Evolutionary conservation across 2,888 invertebrate species (phyloP), one percentile per base, ranked within the genome.

Genomic region (Stictocephala bisonia): DNA sequence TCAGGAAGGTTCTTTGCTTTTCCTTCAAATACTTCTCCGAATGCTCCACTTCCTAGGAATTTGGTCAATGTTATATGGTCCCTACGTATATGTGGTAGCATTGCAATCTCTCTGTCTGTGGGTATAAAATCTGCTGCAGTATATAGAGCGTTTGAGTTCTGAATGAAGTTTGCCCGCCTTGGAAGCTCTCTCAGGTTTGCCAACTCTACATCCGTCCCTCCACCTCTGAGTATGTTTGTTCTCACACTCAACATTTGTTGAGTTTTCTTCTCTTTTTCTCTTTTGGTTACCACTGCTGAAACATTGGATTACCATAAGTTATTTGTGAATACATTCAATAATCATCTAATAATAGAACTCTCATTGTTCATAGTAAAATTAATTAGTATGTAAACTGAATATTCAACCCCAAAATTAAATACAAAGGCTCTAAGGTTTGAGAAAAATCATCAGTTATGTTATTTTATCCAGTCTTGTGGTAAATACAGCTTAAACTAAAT

Each of bases 11-110:
- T 89, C 77, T 89, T 88, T 0, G 95, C 94, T 74, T 92, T 87
- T 0, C 98, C 99, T 85, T 97, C 96, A 83, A 94, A 97, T 0
- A 99, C 99, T 85, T 98, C 97, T 0, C 99, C 99, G 82, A 99
- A 99, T 0, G 97, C 97, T 0, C 99, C 99, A 73, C 95, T 94
- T 0, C 98, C 99, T 68, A 99, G 86, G 82, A 96, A 95, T 81
- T 94, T 94, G 13, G 91, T 91, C 27, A 96, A 85, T 0, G 92
- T 93, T 72, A 99, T 93, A 82, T 96, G 95, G 77, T 93, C 93
- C 74, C 94, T 89, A 40, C 90, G 88, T 74, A 98, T 93, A 83
- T 95, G 95, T 0, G 97, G 96, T 71, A 97, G 84, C 51, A 68
- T 44, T 9, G 75, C 71, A 9, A 75, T 35, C 86, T 86, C 2